Evolutionary conservation across 2,113 vertebrate species (phyloP).

Genomic region (Cepphus grylle): DNA sequence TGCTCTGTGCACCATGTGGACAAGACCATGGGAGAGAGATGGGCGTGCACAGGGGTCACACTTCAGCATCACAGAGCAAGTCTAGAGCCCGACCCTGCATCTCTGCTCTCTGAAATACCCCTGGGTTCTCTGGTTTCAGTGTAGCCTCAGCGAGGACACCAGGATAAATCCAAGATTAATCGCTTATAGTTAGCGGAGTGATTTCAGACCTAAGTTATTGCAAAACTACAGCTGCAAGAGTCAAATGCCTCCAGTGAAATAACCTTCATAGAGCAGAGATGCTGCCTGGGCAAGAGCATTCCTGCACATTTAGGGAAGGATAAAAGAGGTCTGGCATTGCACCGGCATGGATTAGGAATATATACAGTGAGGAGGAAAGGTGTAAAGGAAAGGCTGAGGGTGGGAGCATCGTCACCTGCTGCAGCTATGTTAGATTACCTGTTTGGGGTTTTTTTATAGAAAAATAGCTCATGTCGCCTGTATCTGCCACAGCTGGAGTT

Average conservation of each 20-base stretch:
- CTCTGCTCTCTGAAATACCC: neutral
- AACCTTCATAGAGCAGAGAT: neutral
- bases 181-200: rapidly evolving
- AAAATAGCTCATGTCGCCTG: neutral
- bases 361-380: rapidly evolving
- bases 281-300: neutral
- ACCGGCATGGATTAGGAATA: neutral
- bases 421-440: neutral
- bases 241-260: neutral
- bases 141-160: neutral
- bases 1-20: neutral
- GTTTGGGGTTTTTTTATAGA: no score
- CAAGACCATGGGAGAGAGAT: neutral
- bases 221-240: neutral
- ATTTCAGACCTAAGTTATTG: neutral
- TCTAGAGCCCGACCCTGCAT: neutral
- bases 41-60: neutral
- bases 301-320: neutral
- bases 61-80: neutral
- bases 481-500: neutral
- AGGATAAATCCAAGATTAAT: neutral
- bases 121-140: neutral
- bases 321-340: neutral
- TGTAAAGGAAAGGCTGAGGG: neutral
- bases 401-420: neutral